Percentiles rank a stretch among this genome's conserved stretches.
Evolutionary conservation across 2,113 vertebrate species (phyloP).

Genomic region (Glaucomys volans): DNA sequence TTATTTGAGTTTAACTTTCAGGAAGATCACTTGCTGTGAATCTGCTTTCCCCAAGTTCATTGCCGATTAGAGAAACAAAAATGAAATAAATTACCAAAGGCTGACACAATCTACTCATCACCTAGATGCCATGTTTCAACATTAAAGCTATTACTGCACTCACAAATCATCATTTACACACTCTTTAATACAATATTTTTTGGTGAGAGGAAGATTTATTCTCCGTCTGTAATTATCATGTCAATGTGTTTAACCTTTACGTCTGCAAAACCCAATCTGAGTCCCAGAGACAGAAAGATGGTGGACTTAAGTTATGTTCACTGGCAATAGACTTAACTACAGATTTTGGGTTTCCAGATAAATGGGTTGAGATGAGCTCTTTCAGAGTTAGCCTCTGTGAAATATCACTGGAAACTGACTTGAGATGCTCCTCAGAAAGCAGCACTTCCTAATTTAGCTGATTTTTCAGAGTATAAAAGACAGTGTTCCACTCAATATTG

Average conservation of each 20-base stretch:
- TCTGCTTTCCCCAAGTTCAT: conserved; percentile 82
- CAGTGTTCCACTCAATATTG: not conserved
- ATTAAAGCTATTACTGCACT: conserved; percentile 82
- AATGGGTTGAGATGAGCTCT: not conserved
- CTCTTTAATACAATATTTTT: conserved; percentile 83
- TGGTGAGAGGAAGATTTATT: conserved; percentile 80
- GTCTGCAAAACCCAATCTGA: conserved; percentile 71
- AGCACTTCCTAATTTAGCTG: not conserved
- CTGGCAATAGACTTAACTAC: not conserved
- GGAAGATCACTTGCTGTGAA: conserved; percentile 78
- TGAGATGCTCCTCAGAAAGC: not conserved
- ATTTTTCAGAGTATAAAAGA: not conserved
- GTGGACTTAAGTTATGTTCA: not conserved
- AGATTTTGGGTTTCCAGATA: not conserved
- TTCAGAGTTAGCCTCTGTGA: not conserved
- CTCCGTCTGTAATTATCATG: conserved; percentile 82
- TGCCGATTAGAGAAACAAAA: conserved; percentile 82
- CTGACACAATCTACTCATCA: conserved; percentile 82
- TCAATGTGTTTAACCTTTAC: conserved; percentile 83
- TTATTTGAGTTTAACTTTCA: conserved; percentile 78
- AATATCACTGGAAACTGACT: not conserved
- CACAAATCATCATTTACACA: conserved; percentile 83
- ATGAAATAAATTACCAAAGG: conserved; percentile 82
- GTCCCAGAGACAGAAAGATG: conserved; percentile 68
- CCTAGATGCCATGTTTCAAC: conserved; percentile 79